phyloP scores from a whole-genome alignment of 2,888 invertebrate species.

The Pseudolycoriella hygida region DNA sequence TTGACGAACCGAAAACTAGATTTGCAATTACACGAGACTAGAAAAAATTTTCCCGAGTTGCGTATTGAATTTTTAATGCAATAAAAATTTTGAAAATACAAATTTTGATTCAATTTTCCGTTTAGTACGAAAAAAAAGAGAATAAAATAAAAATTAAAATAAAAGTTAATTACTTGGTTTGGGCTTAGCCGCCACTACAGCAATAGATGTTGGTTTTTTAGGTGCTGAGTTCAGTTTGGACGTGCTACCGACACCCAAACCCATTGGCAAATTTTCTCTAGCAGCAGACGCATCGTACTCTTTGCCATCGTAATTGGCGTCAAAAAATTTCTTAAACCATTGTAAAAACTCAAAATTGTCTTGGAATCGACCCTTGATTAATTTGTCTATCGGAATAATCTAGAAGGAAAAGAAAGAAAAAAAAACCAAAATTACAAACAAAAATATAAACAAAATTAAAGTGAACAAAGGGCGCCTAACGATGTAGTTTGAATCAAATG shows the following conservation, averaged over 20 bases:
- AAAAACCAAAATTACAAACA: slow-evolving; percentile 1
- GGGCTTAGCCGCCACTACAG: slow-evolving; percentile 14
- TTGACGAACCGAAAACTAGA: too few species aligned
- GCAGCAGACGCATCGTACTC: slow-evolving; percentile 83
- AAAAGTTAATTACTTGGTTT: slow-evolving; percentile 10
- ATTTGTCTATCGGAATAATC: slow-evolving; percentile 33
- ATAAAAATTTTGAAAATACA: not conserved
- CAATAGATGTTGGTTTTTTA: slow-evolving; percentile 19
- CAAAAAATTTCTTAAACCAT: slow-evolving; percentile 99
- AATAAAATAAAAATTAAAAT: slow-evolving; percentile 11
- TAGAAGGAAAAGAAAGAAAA: slow-evolving; percentile 12
- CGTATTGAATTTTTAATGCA: too few species aligned
- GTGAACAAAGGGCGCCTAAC: not conserved
- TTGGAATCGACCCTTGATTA: slow-evolving; percentile 97
- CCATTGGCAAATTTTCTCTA: slow-evolving; percentile 73
- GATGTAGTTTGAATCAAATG: too few species aligned
- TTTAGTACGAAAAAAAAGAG: slow-evolving; percentile 1
- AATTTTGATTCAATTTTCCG: not conserved
- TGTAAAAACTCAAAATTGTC: slow-evolving; percentile 99
- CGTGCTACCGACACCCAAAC: slow-evolving; percentile 38
- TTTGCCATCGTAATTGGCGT: slow-evolving; percentile 91
- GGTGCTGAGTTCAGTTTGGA: slow-evolving; percentile 12
- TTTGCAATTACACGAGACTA: too few species aligned
- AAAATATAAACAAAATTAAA: slow-evolving; percentile 1
- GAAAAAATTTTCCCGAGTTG: too few species aligned